Percentiles rank a stretch among this genome's conserved stretches.
Evolutionary conservation across 2,888 invertebrate genomes (phyloP).

Genomic region (Eilema griseolum): DNA sequence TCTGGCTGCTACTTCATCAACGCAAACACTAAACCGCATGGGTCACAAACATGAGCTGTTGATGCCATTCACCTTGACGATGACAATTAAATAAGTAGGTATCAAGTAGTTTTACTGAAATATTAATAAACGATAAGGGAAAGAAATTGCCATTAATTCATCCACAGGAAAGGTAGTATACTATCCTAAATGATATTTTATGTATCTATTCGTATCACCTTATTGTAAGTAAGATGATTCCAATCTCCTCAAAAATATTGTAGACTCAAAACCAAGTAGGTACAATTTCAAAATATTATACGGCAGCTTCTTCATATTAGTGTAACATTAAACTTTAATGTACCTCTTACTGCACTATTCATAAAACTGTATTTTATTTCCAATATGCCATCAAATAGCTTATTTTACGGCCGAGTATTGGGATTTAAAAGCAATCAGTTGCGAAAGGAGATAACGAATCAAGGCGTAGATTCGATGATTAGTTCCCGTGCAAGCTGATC

Average conservation of each 20-base stretch:
- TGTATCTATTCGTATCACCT: too few relatives aligned
- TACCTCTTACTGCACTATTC: slow-evolving; percentile 34
- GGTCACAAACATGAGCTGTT: too few relatives aligned
- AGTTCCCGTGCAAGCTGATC: slow-evolving; percentile 75
- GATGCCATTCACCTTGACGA: too few relatives aligned
- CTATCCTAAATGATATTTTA: too few relatives aligned
- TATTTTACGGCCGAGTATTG: slow-evolving; percentile 58
- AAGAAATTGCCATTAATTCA: too few relatives aligned
- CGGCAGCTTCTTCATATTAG: not conserved
- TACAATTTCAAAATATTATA: not conserved
- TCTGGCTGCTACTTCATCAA: too few relatives aligned
- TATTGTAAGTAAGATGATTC: too few relatives aligned
- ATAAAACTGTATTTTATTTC: slow-evolving; percentile 42
- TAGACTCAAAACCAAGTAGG: not conserved
- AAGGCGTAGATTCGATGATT: slow-evolving; percentile 77
- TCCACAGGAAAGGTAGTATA: not conserved
- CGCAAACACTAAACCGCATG: too few relatives aligned
- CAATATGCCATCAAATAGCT: slow-evolving; percentile 46
- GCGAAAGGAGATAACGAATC: slow-evolving; percentile 71
- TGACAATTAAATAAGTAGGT: too few relatives aligned
- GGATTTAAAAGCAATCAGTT: slow-evolving; percentile 67
- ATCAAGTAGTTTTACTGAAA: too few relatives aligned
- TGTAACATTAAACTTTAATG: slow-evolving; percentile 23
- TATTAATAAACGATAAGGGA: too few relatives aligned
- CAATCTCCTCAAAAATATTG: not conserved